These are phyloP conservation scores for Burhinus bistriatus DNA, from an alignment of 2,113 vertebrate genomes.

Conservation along the genomic window DNA sequence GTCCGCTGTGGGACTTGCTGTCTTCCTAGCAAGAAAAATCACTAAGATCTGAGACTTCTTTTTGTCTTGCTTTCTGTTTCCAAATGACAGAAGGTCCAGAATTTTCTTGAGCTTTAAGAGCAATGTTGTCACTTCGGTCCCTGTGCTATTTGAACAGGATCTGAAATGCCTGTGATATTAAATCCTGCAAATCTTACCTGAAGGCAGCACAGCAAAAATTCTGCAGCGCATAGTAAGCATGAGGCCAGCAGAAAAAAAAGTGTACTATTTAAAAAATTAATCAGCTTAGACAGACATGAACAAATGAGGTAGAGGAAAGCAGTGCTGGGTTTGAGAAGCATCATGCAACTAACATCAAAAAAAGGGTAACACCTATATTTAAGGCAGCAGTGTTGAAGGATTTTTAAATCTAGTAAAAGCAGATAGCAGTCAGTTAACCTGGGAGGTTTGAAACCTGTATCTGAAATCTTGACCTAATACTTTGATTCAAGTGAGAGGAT, in stretches of 20 bases:
- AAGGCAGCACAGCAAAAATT: neutral
- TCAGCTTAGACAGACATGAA: neutral
- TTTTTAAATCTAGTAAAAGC: neutral
- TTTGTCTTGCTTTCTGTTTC: neutral
- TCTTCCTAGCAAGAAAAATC: neutral
- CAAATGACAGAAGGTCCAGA: neutral
- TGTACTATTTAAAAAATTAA: neutral
- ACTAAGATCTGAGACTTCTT: neutral
- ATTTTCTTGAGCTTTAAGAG: neutral
- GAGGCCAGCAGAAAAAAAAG: neutral
- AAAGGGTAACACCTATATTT: neutral
- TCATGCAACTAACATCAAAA: neutral
- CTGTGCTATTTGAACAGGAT: neutral
- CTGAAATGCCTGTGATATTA: neutral
- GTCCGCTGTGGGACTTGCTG: neutral
- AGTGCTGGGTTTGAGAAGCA: neutral
- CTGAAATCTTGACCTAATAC: neutral
- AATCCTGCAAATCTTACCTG: slow-evolving; percentile 15
- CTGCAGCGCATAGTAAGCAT: neutral
- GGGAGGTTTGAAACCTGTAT: neutral
- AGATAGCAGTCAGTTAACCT: neutral
- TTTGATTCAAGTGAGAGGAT: neutral
- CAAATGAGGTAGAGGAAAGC: neutral
- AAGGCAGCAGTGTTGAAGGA: neutral
- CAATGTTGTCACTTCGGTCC: neutral